Evolutionary conservation across 2,113 vertebrate species (phyloP).

Genomic region (Cacatua alba): DNA sequence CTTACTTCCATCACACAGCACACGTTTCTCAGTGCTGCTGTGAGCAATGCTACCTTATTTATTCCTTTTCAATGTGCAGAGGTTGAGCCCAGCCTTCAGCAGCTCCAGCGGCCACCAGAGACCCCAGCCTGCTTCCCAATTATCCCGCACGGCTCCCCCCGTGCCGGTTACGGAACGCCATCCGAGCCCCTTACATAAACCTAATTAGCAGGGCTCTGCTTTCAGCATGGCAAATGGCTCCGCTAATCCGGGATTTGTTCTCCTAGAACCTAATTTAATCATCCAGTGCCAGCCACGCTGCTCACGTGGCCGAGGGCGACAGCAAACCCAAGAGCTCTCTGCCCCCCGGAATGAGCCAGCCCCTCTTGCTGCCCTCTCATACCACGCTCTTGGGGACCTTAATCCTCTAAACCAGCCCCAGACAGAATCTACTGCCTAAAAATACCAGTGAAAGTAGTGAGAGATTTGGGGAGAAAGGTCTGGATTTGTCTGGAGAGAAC

Average conservation of each 20-base stretch:
- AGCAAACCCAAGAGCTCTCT: background rate
- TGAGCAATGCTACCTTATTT: fast-evolving
- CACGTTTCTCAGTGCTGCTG: fast-evolving
- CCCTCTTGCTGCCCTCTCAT: background rate
- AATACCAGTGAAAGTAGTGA: background rate
- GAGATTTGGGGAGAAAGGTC: background rate
- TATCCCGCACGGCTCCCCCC: background rate
- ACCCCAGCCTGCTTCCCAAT: background rate
- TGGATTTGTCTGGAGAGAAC: background rate
- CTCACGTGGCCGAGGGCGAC: background rate
- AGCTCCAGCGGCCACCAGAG: background rate
- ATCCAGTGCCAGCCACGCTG: slow-evolving; percentile 22
- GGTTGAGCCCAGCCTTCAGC: background rate
- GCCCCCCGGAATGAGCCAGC: background rate
- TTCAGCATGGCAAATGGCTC: background rate
- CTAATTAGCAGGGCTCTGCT: slow-evolving; percentile 53
- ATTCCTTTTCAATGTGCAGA: background rate
- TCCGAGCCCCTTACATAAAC: slow-evolving; percentile 39
- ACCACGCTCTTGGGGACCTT: background rate
- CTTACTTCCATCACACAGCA: fast-evolving
- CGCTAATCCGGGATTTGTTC: slow-evolving; percentile 56
- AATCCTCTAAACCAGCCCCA: background rate
- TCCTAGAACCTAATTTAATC: slow-evolving; percentile 21
- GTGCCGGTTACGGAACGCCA: background rate
- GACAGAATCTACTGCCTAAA: background rate